Conservation (phyloP, 2,888 invertebrate species). For the Polyommatus icarus region DNA sequence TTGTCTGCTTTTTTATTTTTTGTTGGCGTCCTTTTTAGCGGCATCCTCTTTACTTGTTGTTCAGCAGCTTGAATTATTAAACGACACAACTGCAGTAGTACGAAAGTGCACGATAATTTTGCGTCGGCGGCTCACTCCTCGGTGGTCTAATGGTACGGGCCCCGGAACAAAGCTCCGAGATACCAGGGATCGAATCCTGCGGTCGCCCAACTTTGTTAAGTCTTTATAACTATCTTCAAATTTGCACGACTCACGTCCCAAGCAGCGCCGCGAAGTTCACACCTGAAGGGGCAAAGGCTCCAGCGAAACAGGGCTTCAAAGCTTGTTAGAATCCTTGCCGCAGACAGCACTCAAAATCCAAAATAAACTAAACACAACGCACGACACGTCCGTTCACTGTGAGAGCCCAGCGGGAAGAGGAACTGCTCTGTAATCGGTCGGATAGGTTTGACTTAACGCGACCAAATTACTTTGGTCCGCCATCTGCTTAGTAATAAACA, state of each 20-base stretch:
- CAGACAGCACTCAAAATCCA: too few relatives aligned
- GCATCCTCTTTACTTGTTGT: background rate
- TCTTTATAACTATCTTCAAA: background rate
- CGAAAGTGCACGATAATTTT: background rate
- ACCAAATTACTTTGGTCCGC: too few relatives aligned
- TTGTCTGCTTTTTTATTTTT: constrained; percentile 11
- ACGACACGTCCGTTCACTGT: too few relatives aligned
- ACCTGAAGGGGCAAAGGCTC: background rate
- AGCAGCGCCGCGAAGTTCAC: background rate
- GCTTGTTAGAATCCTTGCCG: too few relatives aligned
- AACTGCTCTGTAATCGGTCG: too few relatives aligned
- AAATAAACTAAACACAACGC: too few relatives aligned
- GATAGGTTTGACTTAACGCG: too few relatives aligned
- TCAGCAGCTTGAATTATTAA: background rate
- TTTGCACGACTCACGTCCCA: background rate
- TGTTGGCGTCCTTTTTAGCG: background rate
- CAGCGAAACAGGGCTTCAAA: background rate
- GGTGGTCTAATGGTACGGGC: background rate
- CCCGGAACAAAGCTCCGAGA: background rate
- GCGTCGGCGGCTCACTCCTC: background rate
- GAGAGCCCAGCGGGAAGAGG: too few relatives aligned
- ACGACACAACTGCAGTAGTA: background rate
- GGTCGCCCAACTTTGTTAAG: background rate
- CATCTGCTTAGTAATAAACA: too few relatives aligned
- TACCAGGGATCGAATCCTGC: background rate